Conservation (phyloP, 2,888 invertebrate species). For the Frankliniella intonsa region DNA sequence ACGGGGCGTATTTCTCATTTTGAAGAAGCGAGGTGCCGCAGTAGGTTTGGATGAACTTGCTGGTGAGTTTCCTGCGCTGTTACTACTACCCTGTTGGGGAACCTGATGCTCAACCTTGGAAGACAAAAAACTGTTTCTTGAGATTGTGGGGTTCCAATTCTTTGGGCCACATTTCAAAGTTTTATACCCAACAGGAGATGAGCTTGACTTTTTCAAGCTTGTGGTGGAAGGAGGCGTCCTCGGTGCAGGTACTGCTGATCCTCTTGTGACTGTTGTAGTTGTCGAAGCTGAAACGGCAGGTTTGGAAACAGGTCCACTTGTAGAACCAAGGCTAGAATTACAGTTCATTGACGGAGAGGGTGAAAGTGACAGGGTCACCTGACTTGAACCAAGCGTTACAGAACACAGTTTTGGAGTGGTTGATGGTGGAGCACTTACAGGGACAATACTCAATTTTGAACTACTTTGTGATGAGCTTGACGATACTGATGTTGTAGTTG, state of each 20-base stretch:
- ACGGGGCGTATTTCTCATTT: slow-evolving; percentile 53
- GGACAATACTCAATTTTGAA: neutral
- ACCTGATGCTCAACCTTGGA: slow-evolving; percentile 45
- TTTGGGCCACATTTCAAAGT: slow-evolving; percentile 57
- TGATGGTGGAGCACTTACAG: neutral
- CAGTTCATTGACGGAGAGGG: neutral
- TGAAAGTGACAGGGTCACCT: neutral
- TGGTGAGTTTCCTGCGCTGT: slow-evolving; percentile 31
- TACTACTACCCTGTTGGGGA: slow-evolving; percentile 32
- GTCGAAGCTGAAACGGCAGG: neutral
- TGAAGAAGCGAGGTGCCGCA: slow-evolving; percentile 56
- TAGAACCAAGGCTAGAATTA: neutral
- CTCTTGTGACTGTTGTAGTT: slow-evolving; percentile 31
- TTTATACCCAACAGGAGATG: slow-evolving; percentile 52
- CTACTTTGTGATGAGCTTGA: neutral
- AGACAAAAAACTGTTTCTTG: slow-evolving; percentile 43
- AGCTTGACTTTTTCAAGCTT: slow-evolving; percentile 29
- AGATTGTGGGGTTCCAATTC: slow-evolving; percentile 58
- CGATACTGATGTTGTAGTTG: neutral
- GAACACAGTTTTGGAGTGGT: neutral
- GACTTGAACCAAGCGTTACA: neutral
- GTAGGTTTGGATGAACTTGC: slow-evolving; percentile 44
- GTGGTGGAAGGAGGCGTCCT: slow-evolving; percentile 28
- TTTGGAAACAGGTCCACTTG: neutral
- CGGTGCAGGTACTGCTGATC: slow-evolving; percentile 29